Evolutionary conservation across 2,888 invertebrate species (phyloP).

Genomic region (Troglohyphantes excavatus): DNA sequence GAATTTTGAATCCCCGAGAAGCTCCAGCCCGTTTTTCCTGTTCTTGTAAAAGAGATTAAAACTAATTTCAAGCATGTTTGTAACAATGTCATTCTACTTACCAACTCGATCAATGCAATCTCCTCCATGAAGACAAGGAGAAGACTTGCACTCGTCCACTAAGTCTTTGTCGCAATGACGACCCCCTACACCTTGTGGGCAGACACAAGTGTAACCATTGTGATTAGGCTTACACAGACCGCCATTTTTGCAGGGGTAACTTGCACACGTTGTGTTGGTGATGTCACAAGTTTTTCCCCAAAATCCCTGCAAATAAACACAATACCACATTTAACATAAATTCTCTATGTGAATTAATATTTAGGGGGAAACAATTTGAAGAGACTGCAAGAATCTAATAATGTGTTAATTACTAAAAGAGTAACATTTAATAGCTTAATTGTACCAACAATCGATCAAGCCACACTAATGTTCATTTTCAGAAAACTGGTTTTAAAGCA

Average conservation of each 20-base stretch:
- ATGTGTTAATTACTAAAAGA: too few relatives aligned
- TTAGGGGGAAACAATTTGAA: too few relatives aligned
- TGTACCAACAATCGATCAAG: too few relatives aligned
- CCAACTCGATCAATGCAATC: conserved; percentile 88
- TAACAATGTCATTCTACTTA: conserved; percentile 83
- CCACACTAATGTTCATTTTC: too few relatives aligned
- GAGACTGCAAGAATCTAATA: too few relatives aligned
- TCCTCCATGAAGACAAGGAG: conserved; percentile 97
- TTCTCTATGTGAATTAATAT: too few relatives aligned
- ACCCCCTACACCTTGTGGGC: conserved; percentile 93
- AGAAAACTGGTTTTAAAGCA: too few relatives aligned
- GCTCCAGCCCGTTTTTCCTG: too few relatives aligned
- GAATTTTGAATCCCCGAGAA: too few relatives aligned
- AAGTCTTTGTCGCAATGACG: conserved; percentile 92
- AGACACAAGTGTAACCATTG: conserved; percentile 85
- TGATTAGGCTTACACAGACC: conserved; percentile 82
- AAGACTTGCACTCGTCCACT: conserved; percentile 93
- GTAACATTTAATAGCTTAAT: too few relatives aligned
- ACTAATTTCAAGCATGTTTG: too few relatives aligned
- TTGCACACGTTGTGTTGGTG: conserved; percentile 91
- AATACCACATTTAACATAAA: not conserved
- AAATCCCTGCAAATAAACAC: conserved; percentile 86
- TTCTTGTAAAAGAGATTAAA: too few relatives aligned
- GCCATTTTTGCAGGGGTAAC: conserved; percentile 85
- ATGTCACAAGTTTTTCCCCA: conserved; percentile 95